Conservation (phyloP, 2,797 vertebrate species). For the Rhinogobio ventralis region DNA sequence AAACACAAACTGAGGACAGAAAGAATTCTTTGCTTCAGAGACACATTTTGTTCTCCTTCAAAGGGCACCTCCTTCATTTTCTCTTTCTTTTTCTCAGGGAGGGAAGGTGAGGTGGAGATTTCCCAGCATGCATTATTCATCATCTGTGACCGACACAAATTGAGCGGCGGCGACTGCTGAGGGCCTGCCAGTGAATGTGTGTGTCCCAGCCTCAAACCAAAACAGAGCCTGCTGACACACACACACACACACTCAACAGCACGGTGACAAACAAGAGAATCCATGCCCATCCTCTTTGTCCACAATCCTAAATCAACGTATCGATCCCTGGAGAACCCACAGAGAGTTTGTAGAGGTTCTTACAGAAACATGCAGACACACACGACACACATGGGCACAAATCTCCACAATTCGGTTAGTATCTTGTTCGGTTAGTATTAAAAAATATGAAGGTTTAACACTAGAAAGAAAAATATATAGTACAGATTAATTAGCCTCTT, state of each 20-base stretch:
- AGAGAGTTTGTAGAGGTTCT: constrained; percentile 15
- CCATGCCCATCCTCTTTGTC: constrained; percentile 46
- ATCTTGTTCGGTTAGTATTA: background rate
- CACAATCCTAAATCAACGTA: constrained; percentile 45
- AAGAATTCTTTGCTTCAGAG: constrained; percentile 25
- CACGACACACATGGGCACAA: constrained; percentile 10
- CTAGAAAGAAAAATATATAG: background rate
- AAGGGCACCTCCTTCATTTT: constrained; percentile 32
- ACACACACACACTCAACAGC: constrained; percentile 4
- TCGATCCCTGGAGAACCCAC: constrained; percentile 39
- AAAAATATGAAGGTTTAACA: constrained; percentile 18
- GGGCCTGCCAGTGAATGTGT: constrained; percentile 49
- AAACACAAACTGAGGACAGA: constrained; percentile 13
- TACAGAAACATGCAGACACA: constrained; percentile 31
- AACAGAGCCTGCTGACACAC: constrained; percentile 46
- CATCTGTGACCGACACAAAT: constrained; percentile 57
- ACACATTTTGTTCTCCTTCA: constrained; percentile 41
- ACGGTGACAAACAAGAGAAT: constrained; percentile 31
- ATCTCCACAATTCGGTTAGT: constrained; percentile 5
- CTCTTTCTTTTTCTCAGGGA: constrained; percentile 41
- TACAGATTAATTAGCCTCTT: constrained; percentile 5
- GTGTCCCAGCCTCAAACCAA: constrained; percentile 49
- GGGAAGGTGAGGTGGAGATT: constrained; percentile 54
- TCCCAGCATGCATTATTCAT: constrained; percentile 59
- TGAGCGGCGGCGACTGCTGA: constrained; percentile 49